A percentile compares a stretch with the other conserved stretches of the same genome.
Conservation (phyloP, 1,140 invertebrate genomes). For the Latrodectus geometricus region DNA sequence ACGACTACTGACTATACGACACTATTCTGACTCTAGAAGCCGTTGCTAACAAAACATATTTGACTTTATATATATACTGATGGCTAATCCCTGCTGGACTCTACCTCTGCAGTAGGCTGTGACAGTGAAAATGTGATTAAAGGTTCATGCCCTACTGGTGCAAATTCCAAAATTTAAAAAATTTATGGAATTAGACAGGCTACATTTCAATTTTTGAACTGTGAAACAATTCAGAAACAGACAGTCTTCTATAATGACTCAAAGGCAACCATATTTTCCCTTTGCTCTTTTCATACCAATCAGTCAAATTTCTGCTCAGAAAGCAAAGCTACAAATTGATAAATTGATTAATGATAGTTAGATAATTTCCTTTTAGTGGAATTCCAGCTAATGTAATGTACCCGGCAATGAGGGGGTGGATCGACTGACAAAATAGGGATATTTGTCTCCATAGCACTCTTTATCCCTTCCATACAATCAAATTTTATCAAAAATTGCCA, state of each 20-base stretch:
- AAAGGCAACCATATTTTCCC: neutral
- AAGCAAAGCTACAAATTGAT: too few relatives aligned
- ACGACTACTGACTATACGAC: too few relatives aligned
- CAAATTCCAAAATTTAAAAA: neutral
- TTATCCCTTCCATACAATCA: too few relatives aligned
- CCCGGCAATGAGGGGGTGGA: too few relatives aligned
- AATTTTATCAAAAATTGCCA: too few relatives aligned
- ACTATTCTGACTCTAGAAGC: too few relatives aligned
- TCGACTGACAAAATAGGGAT: too few relatives aligned
- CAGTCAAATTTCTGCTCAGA: neutral
- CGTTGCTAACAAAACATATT: neutral
- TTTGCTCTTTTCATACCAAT: neutral
- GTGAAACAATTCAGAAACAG: neutral
- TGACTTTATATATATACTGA: constrained; percentile 11
- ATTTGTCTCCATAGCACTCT: too few relatives aligned
- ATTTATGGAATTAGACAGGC: neutral
- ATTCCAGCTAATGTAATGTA: too few relatives aligned
- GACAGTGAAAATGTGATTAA: neutral
- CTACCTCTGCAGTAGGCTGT: neutral
- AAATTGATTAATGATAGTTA: too few relatives aligned
- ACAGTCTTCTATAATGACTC: neutral
- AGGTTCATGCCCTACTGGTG: neutral
- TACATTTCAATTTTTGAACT: neutral
- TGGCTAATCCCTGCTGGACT: neutral
- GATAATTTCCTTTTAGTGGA: too few relatives aligned